These are phyloP conservation scores for Drosophila lacteicornis DNA, from an alignment of 1,140 invertebrate genomes.

Conservation along the genomic window DNA sequence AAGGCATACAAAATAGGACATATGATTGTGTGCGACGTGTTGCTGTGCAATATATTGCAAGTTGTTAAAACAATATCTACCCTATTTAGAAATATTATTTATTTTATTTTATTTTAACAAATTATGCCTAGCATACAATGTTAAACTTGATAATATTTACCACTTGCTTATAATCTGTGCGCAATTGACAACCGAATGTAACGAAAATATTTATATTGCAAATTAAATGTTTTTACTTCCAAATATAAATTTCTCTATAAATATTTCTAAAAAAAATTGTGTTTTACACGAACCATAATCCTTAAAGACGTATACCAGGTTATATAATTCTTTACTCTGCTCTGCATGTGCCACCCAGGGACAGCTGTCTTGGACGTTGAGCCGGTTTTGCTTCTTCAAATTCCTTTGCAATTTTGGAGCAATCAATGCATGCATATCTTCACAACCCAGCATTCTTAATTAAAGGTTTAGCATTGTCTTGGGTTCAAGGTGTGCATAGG, in stretches of 20 bases:
- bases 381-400: constrained; percentile 32
- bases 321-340: constrained; percentile 19
- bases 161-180: not conserved
- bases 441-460: constrained; percentile 38
- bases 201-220: not conserved
- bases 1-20: not conserved
- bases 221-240: not conserved
- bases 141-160: too few species aligned
- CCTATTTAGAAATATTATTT: not conserved
- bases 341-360: constrained; percentile 50
- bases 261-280: not conserved
- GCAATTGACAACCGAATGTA: not conserved
- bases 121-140: too few species aligned
- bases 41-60: not conserved
- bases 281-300: not conserved
- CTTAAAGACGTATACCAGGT: not conserved
- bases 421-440: constrained; percentile 36
- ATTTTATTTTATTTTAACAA: too few species aligned
- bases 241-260: constrained; percentile 22
- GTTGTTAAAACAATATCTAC: not conserved
- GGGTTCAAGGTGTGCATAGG: constrained; percentile 57
- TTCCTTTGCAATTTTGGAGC: constrained; percentile 59
- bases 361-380: constrained; percentile 53
- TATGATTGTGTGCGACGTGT: not conserved
- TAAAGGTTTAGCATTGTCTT: constrained; percentile 48